Base-by-base conservation (phyloP, 2,797 vertebrate genomes). In the Myotis daubentonii region DNA sequence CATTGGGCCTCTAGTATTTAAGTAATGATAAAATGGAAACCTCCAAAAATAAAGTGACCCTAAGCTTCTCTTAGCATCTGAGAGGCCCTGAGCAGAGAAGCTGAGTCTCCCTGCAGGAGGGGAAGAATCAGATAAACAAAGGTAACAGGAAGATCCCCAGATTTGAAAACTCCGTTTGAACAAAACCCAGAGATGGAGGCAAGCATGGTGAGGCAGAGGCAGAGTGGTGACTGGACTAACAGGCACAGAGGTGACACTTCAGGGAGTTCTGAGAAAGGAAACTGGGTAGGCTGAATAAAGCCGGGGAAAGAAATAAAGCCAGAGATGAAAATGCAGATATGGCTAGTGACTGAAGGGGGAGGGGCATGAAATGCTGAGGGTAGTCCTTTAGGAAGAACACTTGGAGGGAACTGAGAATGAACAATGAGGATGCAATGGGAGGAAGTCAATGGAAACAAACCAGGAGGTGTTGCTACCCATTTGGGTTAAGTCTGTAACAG, bases 81-180 rank as follows among this genome's bases (percentile, higher is more conserved):
- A 81, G 70, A 85, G n/a, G n/a, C 12, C 38, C 47, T 70, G 23
- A 81, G 30, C 8, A 89, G 55, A 95, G 28, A 78, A 8, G 23
- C 3, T 47, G 49, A 51, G n/a, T 57, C 13, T 20, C 47, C n/a
- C 15, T 0, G 8, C 6, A 82, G 51, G 11, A 87, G 30, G n/a
- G 17, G n/a, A 36, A 78, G 55, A 71, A 6, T 25, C 23, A 72
- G 53, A 76, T 47, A 70, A 55, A 57, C 51, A 66, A 2, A 70
- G 22, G 65, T 41, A 53, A 86, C 16, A 71, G 44, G 30, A 82
- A 72, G 70, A 53, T 23, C 15, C 15, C 12, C 3, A 8, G 53
- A 75, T 47, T 22, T 83, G 19, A 82, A 90, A 92, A 87, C 70
- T 80, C 51, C n/a, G 8, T 91, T 79, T 72, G 62, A 87, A 72